A percentile compares a stretch with the other conserved stretches of the same genome.
Evolutionary conservation across 2,113 vertebrate genomes (phyloP).

Genomic region (Apteryx owenii): DNA sequence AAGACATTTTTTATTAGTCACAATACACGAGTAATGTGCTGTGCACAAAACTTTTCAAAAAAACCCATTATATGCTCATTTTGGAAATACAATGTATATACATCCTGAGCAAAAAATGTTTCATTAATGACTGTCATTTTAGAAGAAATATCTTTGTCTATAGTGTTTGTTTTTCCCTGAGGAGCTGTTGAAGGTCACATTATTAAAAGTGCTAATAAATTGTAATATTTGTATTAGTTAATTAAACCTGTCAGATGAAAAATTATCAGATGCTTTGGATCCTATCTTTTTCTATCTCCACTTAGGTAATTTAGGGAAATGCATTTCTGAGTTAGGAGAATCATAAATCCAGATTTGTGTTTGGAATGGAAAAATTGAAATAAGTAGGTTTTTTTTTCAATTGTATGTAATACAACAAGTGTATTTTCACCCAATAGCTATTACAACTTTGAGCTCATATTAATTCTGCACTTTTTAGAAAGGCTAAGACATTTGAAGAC

Average conservation of each 20-base stretch:
- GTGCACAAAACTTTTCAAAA: neutral
- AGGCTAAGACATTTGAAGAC: neutral
- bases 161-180: conserved; percentile 8
- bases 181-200: conserved; percentile 48
- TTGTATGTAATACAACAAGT: neutral
- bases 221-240: conserved; percentile 62
- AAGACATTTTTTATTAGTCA: neutral
- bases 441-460: neutral
- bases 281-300: neutral
- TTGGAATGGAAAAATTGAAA: neutral
- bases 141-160: conserved; percentile 55
- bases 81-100: neutral
- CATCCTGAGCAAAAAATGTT: neutral
- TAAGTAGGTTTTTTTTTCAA: neutral
- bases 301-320: neutral
- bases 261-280: conserved; percentile 1
- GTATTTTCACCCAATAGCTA: neutral
- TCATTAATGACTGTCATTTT: conserved; percentile 37
- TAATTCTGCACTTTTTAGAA: neutral
- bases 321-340: neutral
- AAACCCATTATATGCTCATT: neutral
- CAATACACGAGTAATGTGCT: neutral
- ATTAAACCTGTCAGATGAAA: conserved; percentile 69
- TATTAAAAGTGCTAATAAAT: conserved; percentile 64
- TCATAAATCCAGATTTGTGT: neutral